These are phyloP conservation scores for Ennomos erosarius DNA, from an alignment of 2,888 invertebrate species.

Conservation along the genomic window DNA sequence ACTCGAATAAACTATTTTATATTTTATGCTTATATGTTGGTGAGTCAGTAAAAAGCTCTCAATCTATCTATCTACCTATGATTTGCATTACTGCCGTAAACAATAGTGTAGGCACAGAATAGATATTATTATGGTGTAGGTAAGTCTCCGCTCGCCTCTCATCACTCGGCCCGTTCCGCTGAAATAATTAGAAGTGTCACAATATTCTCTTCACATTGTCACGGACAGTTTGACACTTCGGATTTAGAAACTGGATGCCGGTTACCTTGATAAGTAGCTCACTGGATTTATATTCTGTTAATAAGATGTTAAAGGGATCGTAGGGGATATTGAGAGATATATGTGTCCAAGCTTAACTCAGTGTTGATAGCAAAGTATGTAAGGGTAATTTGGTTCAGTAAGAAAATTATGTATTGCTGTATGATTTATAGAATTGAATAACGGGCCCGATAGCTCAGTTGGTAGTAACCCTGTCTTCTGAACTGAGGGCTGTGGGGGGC, in stretches of 20 bases:
- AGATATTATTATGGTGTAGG: too few relatives aligned
- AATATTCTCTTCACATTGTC: conserved; percentile 72
- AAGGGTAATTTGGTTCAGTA: conserved; percentile 7
- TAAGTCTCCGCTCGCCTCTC: conserved; percentile 44
- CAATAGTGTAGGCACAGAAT: neutral
- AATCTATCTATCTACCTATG: too few relatives aligned
- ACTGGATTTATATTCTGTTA: conserved; percentile 56
- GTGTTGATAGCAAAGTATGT: conserved; percentile 10
- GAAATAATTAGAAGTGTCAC: conserved; percentile 78
- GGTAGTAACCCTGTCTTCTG: too few relatives aligned
- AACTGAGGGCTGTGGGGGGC: too few relatives aligned
- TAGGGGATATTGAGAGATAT: conserved; percentile 24
- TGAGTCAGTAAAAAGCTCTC: too few relatives aligned
- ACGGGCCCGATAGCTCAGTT: too few relatives aligned
- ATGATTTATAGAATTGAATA: too few relatives aligned
- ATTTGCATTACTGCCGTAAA: neutral
- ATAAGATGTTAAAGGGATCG: conserved; percentile 52
- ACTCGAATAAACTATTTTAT: too few relatives aligned
- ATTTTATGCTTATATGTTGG: too few relatives aligned
- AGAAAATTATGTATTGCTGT: too few relatives aligned
- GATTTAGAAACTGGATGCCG: conserved; percentile 63
- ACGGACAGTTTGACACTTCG: conserved; percentile 66
- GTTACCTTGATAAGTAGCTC: conserved; percentile 59
- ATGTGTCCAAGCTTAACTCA: conserved; percentile 7
- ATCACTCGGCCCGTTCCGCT: conserved; percentile 45